Conservation (phyloP, 2,888 invertebrate genomes). For the Hydriomena furcata region DNA sequence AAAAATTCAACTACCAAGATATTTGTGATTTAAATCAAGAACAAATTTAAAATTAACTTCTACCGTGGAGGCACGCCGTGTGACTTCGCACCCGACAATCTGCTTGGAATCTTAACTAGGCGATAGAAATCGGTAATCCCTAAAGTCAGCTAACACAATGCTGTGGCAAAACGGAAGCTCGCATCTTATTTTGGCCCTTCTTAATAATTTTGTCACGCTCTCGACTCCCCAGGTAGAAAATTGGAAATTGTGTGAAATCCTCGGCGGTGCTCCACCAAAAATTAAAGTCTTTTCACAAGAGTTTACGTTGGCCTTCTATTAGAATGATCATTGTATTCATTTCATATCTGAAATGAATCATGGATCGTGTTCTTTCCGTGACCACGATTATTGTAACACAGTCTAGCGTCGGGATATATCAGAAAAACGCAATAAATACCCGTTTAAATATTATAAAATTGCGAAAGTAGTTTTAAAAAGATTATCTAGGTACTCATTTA, state of each 20-base stretch:
- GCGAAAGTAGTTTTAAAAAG: too few relatives aligned
- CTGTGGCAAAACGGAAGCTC: slow-evolving; percentile 69
- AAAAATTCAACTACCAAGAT: slow-evolving; percentile 12
- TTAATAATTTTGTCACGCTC: slow-evolving; percentile 80
- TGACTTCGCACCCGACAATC: slow-evolving; percentile 65
- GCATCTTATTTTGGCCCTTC: slow-evolving; percentile 71
- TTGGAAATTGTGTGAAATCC: slow-evolving; percentile 77
- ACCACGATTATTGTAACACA: too few relatives aligned
- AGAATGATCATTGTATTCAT: slow-evolving; percentile 40
- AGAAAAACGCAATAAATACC: too few relatives aligned
- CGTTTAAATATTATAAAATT: too few relatives aligned
- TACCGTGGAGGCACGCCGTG: slow-evolving; percentile 54
- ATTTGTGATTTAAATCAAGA: slow-evolving; percentile 52
- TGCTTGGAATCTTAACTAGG: slow-evolving; percentile 76
- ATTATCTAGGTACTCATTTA: too few relatives aligned
- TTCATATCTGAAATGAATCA: too few relatives aligned
- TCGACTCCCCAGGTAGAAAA: slow-evolving; percentile 75
- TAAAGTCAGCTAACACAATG: slow-evolving; percentile 69
- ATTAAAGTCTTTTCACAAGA: slow-evolving; percentile 60
- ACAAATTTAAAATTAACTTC: slow-evolving; percentile 74
- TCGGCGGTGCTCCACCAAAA: slow-evolving; percentile 59
- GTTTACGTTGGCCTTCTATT: slow-evolving; percentile 43
- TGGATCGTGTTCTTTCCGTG: too few relatives aligned
- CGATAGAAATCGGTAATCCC: slow-evolving; percentile 75
- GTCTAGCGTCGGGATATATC: too few relatives aligned